These are phyloP conservation scores for Sesia apiformis DNA, from an alignment of 2,888 invertebrate genomes.

Conservation along the genomic window DNA sequence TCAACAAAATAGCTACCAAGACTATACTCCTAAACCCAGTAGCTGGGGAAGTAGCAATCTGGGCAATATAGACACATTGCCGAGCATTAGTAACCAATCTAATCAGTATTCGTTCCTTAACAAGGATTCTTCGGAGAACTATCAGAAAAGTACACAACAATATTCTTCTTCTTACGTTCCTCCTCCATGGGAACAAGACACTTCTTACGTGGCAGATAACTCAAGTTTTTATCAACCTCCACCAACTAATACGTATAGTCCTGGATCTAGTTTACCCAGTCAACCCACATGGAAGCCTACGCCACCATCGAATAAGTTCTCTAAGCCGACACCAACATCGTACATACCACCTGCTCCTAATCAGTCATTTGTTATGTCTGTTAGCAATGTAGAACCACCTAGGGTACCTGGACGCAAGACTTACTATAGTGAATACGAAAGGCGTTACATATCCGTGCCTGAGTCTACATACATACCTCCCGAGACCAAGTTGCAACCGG, in stretches of 20 bases:
- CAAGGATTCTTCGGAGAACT: slow-evolving; percentile 39
- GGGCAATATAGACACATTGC: slow-evolving; percentile 16
- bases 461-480: slow-evolving; percentile 59
- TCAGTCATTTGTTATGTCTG: slow-evolving; percentile 58
- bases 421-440: slow-evolving; percentile 66
- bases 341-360: slow-evolving; percentile 66
- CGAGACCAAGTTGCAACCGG: slow-evolving; percentile 57
- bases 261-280: slow-evolving; percentile 11
- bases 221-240: slow-evolving; percentile 41
- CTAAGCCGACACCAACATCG: slow-evolving; percentile 48
- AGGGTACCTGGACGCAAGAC: slow-evolving; percentile 56
- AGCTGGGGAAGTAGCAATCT: slow-evolving; percentile 35
- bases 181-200: slow-evolving; percentile 66
- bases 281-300: slow-evolving; percentile 36
- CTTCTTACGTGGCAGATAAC: slow-evolving; percentile 40
- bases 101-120: slow-evolving; percentile 40
- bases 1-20: slow-evolving; percentile 29
- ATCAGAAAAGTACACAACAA: slow-evolving; percentile 44
- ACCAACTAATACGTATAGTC: slow-evolving; percentile 21
- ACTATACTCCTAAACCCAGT: slow-evolving; percentile 45
- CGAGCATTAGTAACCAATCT: slow-evolving; percentile 23
- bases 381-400: slow-evolving; percentile 31
- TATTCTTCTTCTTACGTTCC: slow-evolving; percentile 59
- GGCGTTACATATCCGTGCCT: slow-evolving; percentile 63
- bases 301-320: slow-evolving; percentile 35